These are phyloP conservation scores for Aleadryas rufinucha DNA, from an alignment of 2,113 vertebrate genomes.

Conservation along the genomic window DNA sequence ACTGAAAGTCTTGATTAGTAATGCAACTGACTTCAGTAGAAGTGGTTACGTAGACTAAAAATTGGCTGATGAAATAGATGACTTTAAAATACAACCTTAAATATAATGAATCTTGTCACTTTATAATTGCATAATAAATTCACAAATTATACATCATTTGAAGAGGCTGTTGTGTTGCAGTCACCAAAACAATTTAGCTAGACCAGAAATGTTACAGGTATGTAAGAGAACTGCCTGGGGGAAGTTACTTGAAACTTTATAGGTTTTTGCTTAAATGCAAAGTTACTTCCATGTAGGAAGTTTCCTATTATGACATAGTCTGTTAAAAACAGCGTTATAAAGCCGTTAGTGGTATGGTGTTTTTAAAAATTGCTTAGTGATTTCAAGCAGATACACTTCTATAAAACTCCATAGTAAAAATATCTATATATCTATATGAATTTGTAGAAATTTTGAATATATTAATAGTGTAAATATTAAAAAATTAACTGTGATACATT, in stretches of 20 bases:
- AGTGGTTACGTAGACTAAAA: not conserved
- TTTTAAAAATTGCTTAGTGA: not conserved
- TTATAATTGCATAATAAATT: not conserved
- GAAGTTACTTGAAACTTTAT: not conserved
- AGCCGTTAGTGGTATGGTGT: not conserved
- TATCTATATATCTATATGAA: too few relatives aligned
- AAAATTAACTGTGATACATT: not conserved
- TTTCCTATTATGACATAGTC: not conserved
- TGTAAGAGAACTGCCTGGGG: not conserved
- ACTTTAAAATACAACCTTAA: not conserved
- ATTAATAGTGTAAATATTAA: not conserved
- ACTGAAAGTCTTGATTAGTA: not conserved
- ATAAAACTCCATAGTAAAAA: not conserved
- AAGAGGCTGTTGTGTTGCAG: not conserved
- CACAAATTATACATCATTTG: not conserved
- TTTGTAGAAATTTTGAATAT: not conserved
- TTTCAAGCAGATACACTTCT: not conserved
- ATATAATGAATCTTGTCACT: not conserved
- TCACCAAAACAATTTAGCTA: not conserved
- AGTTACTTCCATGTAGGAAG: not conserved
- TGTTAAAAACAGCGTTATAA: not conserved
- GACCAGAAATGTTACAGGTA: not conserved
- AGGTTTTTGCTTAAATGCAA: not conserved
- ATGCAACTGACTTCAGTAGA: not conserved
- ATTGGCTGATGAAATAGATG: not conserved